Evolutionary conservation across 2,113 vertebrate genomes (phyloP), one percentile per base, ranked within the genome.

Genomic region (Ranitomeya variabilis): DNA sequence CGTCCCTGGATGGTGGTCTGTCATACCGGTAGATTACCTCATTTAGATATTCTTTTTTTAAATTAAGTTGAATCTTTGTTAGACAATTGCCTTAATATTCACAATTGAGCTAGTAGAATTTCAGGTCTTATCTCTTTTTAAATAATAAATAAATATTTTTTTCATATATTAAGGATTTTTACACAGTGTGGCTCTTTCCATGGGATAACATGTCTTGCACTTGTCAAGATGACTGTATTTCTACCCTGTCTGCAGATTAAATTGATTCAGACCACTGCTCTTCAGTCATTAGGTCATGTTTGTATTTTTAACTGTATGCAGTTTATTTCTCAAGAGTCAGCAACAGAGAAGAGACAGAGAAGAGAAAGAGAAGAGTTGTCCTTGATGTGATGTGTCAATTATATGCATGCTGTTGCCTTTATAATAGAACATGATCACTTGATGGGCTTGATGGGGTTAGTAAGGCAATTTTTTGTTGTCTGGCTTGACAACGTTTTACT

Each of bases 281-380:
- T 76, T 13, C 13, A 6, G 11, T 57, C 21, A 23, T 45, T 52
- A 79, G 73, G 45, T 86, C 74, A 86, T 62, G 73, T 60, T 55
- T 69, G 23, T n/a, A 23, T n/a, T 78, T 66, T 52, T 26, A 79
- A 76, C 64, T 77, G 18, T 16, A 21, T 23, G 18, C 37, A 86
- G 31, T 79, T 77, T 79, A 86, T 86, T n/a, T 79, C 23, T 51
- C 23, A 15, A 9, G 21, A 59, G 84, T 86, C 84, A 76, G 84
- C 69, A 76, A 60, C 54, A 19, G 37, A 37, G 37, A n/a, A n/a
- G n/a, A n/a, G n/a, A n/a, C n/a, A n/a, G n/a, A n/a, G n/a, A 37
- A 37, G 37, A 37, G 37, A 60, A 7, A 85, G 7, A 21, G 31
- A 78, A 31, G 13, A 23, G 4, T 62, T 3, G 9, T 52, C 31